Conservation (phyloP, 1,140 invertebrate species). For the Schmidtea mediterranea region DNA sequence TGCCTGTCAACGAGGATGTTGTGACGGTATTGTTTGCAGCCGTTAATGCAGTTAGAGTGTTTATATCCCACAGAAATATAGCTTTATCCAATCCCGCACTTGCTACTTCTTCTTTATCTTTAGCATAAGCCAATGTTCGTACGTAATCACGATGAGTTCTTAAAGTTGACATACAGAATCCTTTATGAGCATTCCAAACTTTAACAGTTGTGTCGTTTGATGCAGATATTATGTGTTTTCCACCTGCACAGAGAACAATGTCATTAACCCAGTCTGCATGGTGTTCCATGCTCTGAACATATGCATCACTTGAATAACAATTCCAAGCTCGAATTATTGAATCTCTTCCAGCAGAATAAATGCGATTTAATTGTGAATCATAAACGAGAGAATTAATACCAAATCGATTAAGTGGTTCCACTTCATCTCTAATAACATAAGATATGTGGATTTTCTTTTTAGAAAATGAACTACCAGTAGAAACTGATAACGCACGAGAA, state of each 20-base stretch:
- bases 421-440: constrained; percentile 83
- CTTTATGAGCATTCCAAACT: constrained; percentile 97
- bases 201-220: constrained; percentile 97
- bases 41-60: constrained; percentile 79
- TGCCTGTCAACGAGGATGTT: constrained; percentile 76
- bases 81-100: constrained; percentile 82
- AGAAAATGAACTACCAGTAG: too few species aligned
- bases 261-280: constrained; percentile 99
- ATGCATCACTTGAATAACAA: constrained; percentile 32
- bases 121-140: constrained; percentile 86
- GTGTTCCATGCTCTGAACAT: constrained; percentile 62
- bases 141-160: constrained; percentile 88
- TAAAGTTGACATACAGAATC: constrained; percentile 45
- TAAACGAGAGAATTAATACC: constrained; percentile 81
- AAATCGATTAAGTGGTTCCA: constrained; percentile 67
- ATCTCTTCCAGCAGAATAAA: constrained; percentile 90
- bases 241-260: constrained; percentile 80
- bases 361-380: constrained; percentile 51
- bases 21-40: constrained; percentile 95
- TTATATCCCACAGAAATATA: constrained; percentile 96
- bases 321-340: constrained; percentile 94
- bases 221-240: constrained; percentile 86
- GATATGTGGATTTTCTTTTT: constrained; percentile 42
- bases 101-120: constrained; percentile 79
- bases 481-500: too few species aligned